Evolutionary conservation across 2,113 vertebrate species (phyloP), one percentile per base, ranked within the genome.

Genomic region (Corydoras sp.): DNA sequence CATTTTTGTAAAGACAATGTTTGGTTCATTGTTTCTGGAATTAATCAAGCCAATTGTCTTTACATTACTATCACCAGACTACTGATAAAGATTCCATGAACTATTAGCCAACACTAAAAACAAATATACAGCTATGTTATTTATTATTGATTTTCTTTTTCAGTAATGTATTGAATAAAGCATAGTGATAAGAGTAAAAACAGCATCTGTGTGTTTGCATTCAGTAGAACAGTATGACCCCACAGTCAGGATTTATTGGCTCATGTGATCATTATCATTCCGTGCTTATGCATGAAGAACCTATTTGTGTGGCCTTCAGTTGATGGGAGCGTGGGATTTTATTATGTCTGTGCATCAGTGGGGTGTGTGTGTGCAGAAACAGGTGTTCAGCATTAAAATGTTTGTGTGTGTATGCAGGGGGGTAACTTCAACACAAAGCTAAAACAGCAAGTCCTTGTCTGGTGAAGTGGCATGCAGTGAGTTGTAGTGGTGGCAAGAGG

Each of bases 341-440:
- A 24, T 24, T 24, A 24, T 73, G 77, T 72, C 77, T 76, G 65
- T 12, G 62, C 69, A 72, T 76, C 73, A 72, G 69, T 80, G 80
- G 18, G 18, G 85, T 83, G 85, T 62, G 73, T 79, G 70, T 68
- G 83, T 84, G 74, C 85, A 85, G 85, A 85, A 88, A 89, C 86
- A 90, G 88, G 87, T 90, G 87, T 88, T 85, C 83, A 68, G 76
- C 73, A 73, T 73, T 77, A 84, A 81, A 83, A 65, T 86, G 74
- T 80, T 75, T 82, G 80, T 80, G 83, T 83, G 78, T 78, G 62
- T 76, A 75, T 66, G 79, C 74, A 65, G 74, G 76, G 64, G 72
- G 72, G 75, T 63, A 71, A 66, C 76, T 74, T 74, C 78, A 55
- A 69, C 81, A 76, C 84, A 78, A 85, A 81, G 77, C 74, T 75